Evolutionary conservation across 2,113 vertebrate genomes (phyloP).

Genomic region (Pardalotus punctatus): DNA sequence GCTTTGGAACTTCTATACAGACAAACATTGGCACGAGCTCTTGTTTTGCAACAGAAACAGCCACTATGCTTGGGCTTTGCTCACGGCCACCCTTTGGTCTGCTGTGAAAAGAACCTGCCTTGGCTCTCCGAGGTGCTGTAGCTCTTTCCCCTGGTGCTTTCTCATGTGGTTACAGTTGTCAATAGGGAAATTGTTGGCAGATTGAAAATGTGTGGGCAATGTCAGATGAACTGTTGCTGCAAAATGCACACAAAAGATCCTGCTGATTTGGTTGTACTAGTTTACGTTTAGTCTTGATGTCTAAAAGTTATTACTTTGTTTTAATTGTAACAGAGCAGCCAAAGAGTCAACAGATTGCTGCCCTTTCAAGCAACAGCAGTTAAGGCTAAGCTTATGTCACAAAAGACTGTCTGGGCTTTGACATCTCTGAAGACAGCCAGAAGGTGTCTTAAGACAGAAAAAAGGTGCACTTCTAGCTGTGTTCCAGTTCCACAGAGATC

Average conservation of each 20-base stretch:
- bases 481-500: background rate
- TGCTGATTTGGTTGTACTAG: background rate
- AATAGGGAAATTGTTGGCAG: background rate
- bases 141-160: background rate
- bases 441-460: background rate
- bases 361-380: background rate
- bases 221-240: background rate
- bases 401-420: background rate
- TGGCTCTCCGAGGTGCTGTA: background rate
- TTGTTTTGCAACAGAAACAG: background rate
- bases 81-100: background rate
- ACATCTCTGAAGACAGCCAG: background rate
- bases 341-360: background rate
- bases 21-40: background rate
- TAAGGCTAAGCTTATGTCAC: background rate
- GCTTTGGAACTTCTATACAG: background rate
- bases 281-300: background rate
- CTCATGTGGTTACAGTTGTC: background rate
- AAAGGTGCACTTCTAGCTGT: background rate
- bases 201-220: background rate
- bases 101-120: background rate
- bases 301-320: background rate
- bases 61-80: rapidly evolving
- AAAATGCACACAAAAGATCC: background rate
- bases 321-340: background rate